Evolutionary conservation across 2,113 vertebrate species (phyloP).

Genomic region (Dicerorhinus sumatrensis): DNA sequence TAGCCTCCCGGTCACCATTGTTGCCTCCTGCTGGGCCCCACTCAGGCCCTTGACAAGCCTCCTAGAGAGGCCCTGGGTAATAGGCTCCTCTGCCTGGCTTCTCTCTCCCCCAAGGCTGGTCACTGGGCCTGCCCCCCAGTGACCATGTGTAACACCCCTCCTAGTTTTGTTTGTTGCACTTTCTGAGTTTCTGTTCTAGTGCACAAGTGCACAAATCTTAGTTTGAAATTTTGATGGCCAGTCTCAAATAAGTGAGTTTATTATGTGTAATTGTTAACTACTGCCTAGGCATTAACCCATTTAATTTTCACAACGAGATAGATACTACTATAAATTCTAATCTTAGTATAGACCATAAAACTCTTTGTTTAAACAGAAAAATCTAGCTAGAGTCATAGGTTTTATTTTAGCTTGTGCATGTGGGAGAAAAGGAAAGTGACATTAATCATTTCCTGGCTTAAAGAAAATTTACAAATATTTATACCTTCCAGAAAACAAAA

Average conservation of each 20-base stretch:
- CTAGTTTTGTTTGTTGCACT: not conserved
- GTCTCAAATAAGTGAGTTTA: not conserved
- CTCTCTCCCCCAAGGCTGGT: not conserved
- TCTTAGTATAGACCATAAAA: not conserved
- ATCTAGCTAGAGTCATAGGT: not conserved
- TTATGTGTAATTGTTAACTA: not conserved
- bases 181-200: not conserved
- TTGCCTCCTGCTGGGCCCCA: not conserved
- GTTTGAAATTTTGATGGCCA: not conserved
- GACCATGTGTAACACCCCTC: not conserved
- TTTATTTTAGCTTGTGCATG: not conserved
- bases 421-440: not conserved
- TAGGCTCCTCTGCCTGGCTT: not conserved
- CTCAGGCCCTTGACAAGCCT: not conserved
- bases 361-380: not conserved
- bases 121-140: too few species aligned
- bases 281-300: not conserved
- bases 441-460: not conserved
- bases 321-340: slow-evolving; percentile 4
- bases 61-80: not conserved
- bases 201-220: not conserved
- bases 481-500: not conserved
- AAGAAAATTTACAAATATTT: not conserved
- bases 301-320: slow-evolving; percentile 6
- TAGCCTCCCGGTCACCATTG: not conserved